Conservation (phyloP, 2,113 vertebrate genomes). For the Chaetodon auriga region DNA sequence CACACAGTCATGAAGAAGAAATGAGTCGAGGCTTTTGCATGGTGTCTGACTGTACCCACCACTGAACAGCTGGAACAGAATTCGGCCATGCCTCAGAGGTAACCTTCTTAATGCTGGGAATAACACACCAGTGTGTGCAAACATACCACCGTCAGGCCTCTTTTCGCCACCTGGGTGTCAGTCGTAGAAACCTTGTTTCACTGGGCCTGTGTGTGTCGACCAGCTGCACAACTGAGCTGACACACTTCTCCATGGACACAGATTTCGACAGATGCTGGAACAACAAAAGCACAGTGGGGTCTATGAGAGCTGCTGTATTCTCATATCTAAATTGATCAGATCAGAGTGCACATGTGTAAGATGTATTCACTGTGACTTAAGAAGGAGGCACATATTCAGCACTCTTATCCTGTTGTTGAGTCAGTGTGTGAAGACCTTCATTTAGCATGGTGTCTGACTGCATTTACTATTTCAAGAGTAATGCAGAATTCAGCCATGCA, state of each 20-base stretch:
- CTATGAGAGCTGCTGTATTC: background rate
- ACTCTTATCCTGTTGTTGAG: conserved; percentile 18
- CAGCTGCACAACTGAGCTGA: background rate
- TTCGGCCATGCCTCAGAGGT: conserved; percentile 68
- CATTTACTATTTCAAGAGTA: conserved; percentile 76
- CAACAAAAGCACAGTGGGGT: background rate
- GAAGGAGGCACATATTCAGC: conserved; percentile 11
- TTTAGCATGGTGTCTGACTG: conserved; percentile 86
- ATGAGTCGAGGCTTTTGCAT: conserved; percentile 70
- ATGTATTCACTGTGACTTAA: conserved; percentile 63
- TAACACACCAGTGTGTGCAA: background rate
- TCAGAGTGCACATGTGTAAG: background rate
- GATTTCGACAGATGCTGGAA: background rate
- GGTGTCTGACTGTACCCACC: conserved; percentile 81
- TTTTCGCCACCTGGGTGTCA: conserved; percentile 66
- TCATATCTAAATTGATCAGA: background rate
- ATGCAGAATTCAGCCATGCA: conserved; percentile 83
- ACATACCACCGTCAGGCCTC: conserved; percentile 87
- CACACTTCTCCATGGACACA: background rate
- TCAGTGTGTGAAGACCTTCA: conserved; percentile 64
- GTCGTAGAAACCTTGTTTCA: background rate
- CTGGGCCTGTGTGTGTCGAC: background rate
- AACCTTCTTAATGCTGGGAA: background rate
- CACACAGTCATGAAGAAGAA: conserved; percentile 30
- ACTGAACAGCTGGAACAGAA: conserved; percentile 75